A percentile compares a stretch with the other conserved stretches of the same genome.
These are phyloP conservation scores for Andrena flavipes DNA, from an alignment of 2,888 invertebrate species.

Conservation along the genomic window DNA sequence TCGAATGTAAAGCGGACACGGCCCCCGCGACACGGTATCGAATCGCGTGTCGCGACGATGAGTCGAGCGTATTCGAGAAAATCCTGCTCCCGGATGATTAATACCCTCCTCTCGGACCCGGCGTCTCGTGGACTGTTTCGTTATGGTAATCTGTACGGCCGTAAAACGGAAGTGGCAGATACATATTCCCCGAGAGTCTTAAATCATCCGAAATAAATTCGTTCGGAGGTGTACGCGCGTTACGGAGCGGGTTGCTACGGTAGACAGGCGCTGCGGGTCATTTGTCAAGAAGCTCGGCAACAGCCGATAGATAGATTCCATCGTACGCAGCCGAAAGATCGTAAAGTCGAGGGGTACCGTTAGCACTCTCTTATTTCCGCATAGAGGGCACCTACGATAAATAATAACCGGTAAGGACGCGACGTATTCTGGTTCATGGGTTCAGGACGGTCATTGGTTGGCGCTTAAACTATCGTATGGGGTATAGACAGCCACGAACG, in stretches of 20 bases:
- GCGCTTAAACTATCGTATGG: conserved; percentile 27
- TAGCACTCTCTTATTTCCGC: conserved; percentile 64
- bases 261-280: conserved; percentile 65
- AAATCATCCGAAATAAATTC: conserved; percentile 65
- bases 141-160: conserved; percentile 44
- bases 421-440: conserved; percentile 42
- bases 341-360: conserved; percentile 68
- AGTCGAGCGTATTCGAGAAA: not conserved
- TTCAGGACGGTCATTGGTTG: conserved; percentile 22
- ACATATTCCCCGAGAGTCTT: conserved; percentile 25
- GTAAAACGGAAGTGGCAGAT: conserved; percentile 46
- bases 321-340: conserved; percentile 52
- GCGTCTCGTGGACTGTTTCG: conserved; percentile 24
- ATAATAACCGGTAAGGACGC: conserved; percentile 55
- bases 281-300: conserved; percentile 66
- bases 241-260: conserved; percentile 47
- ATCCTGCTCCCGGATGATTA: conserved; percentile 31
- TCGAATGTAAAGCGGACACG: not conserved
- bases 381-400: conserved; percentile 55
- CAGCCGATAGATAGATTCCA: conserved; percentile 49
- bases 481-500: not conserved
- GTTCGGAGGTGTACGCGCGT: conserved; percentile 40
- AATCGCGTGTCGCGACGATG: conserved; percentile 13
- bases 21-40: not conserved
- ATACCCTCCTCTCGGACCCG: conserved; percentile 6